Conservation (phyloP, 92 coral and sea anemone genomes). For the Zoanthus gigantus region DNA sequence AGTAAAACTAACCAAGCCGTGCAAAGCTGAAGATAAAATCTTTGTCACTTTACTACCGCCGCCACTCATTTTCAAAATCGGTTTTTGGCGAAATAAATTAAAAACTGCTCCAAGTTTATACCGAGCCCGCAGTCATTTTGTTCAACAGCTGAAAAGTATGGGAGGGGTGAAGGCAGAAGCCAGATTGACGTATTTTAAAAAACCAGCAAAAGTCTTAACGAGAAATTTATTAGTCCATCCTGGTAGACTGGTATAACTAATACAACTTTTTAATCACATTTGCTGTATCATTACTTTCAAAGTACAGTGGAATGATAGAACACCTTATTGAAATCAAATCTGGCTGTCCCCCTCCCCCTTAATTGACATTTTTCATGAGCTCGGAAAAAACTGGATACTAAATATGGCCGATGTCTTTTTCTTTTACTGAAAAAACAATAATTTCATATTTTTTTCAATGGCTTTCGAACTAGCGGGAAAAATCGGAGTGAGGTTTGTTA, state of each 20-base stretch:
- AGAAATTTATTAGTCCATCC: too few relatives aligned
- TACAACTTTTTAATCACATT: background rate
- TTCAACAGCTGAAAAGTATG: background rate
- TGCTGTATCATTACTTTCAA: background rate
- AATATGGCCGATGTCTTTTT: background rate
- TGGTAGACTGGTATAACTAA: too few relatives aligned
- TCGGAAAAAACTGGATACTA: conserved; percentile 26
- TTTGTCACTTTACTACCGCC: conserved; percentile 9
- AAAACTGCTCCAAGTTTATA: background rate
- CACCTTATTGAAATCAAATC: background rate
- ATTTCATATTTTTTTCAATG: conserved; percentile 31
- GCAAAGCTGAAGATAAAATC: conserved; percentile 29
- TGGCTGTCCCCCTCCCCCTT: background rate
- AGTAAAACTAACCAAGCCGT: conserved; percentile 64
- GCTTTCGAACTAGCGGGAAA: conserved; percentile 75
- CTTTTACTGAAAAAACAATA: background rate
- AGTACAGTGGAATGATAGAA: background rate
- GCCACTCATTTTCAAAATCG: background rate
- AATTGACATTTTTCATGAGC: background rate
- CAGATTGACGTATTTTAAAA: too few relatives aligned
- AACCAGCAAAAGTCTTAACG: too few relatives aligned
- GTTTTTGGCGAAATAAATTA: background rate
- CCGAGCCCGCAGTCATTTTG: conserved; percentile 36
- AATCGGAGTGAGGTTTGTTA: conserved; percentile 73
- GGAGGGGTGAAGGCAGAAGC: background rate